Conservation (phyloP, 2,113 vertebrate species). For the Gorilla gorilla region DNA sequence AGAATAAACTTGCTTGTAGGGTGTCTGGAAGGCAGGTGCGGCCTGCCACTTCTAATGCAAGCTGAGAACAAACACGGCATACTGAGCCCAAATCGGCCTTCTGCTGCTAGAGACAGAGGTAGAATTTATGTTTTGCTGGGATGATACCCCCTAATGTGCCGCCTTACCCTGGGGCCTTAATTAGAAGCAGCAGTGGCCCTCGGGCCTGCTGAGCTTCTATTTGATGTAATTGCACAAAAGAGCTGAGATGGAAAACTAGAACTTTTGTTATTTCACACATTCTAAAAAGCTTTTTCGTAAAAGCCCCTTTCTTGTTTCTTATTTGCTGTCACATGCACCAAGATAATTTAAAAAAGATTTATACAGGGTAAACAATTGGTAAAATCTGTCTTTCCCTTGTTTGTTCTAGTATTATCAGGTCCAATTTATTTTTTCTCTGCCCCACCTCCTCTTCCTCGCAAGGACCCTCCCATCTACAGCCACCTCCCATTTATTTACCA, state of each 20-base stretch:
- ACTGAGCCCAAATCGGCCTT: not conserved
- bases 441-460: not conserved
- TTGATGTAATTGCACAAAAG: conserved; percentile 66
- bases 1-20: conserved; percentile 31
- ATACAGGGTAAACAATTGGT: not conserved
- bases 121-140: conserved; percentile 63
- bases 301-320: conserved; percentile 28
- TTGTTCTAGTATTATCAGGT: not conserved
- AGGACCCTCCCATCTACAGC: not conserved
- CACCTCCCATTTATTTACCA: not conserved
- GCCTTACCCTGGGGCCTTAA: conserved; percentile 68
- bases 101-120: conserved; percentile 17
- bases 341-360: conserved; percentile 48
- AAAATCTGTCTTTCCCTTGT: not conserved
- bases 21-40: conserved; percentile 62
- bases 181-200: conserved; percentile 67
- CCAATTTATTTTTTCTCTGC: not conserved
- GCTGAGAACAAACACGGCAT: conserved; percentile 67
- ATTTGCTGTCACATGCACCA: conserved; percentile 1
- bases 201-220: conserved; percentile 52
- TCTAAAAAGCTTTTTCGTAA: conserved; percentile 45
- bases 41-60: conserved; percentile 46
- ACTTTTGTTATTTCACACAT: conserved; percentile 63
- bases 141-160: not conserved
- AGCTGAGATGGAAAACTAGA: conserved; percentile 37